Base-by-base conservation (phyloP, 2,888 invertebrate species). In the Campopleginae sp. region DNA sequence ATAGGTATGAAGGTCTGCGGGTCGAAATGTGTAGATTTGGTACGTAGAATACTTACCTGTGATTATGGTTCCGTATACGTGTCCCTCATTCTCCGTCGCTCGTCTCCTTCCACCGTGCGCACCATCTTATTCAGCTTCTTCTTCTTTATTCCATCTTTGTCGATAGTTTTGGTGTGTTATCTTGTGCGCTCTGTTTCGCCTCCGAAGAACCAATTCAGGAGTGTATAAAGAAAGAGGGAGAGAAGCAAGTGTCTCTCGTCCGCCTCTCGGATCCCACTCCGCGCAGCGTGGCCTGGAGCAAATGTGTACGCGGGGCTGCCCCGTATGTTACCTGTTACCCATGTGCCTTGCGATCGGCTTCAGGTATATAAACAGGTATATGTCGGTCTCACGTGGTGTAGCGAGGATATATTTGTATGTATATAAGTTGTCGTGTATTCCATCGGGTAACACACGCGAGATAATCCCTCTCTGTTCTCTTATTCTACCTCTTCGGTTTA, bases 291-390 rank as follows among this genome's bases (percentile, higher is more conserved):
- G 80, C 82, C 72, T 54, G 82, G 54, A 74, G 66, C 82, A 77
- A 82, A 82, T 82, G 80, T 75, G 48, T 80, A 65, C 77, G 71
- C 80, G 74, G 85, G 77, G 76, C 82, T 80, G 85, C 77, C 77
- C 80, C 80, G 82, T 86, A 80, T 84, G 76, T 83, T 83, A 83
- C 83, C 83, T 83, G 82, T 83, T 86, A 86, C 82, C 77, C 72
- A 77, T 77, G 84, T 80, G 82, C 80, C 80, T 80, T 78, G 68
- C 84, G 78, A 80, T 83, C 86, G 68, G 66, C 72, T 54, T 77
- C 78, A 66, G 74, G 75, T 82, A 82, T 80, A 78, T 58, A 68
- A 48, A 79, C 71, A 48, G 54, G 48, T 79, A 79, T 79, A 71
- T 72, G 54, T 65, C 72, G 82, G 54, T 77, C 79, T 82, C 84